Evolutionary conservation across 2,113 vertebrate genomes (phyloP).

Genomic region (Heptranchias perlo): DNA sequence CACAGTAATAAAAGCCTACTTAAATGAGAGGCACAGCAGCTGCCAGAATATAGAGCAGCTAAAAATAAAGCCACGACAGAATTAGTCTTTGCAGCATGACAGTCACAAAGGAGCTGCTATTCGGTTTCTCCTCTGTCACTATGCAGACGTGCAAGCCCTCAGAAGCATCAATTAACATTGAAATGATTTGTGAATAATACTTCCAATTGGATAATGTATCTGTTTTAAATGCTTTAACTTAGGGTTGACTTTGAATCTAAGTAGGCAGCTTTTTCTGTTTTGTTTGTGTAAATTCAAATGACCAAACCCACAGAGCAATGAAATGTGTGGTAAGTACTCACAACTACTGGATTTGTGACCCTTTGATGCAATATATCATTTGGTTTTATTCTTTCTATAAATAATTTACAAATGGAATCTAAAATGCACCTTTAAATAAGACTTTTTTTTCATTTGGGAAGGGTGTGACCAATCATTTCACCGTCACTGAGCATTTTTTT

Average conservation of each 20-base stretch:
- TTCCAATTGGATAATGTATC: neutral
- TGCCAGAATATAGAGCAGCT: slow-evolving; percentile 54
- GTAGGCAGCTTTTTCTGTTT: neutral
- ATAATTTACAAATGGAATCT: neutral
- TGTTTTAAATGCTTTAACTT: neutral
- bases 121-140: slow-evolving; percentile 23
- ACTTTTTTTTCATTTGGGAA: neutral
- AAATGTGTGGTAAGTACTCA: slow-evolving; percentile 52
- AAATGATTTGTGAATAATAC: slow-evolving; percentile 30
- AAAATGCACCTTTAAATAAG: neutral
- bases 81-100: slow-evolving; percentile 44
- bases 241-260: neutral
- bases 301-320: slow-evolving; percentile 42
- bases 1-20: slow-evolving; percentile 54
- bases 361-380: neutral
- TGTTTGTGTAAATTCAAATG: neutral
- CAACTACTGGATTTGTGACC: slow-evolving; percentile 54
- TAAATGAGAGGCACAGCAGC: slow-evolving; percentile 46
- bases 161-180: slow-evolving; percentile 32
- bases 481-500: neutral
- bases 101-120: slow-evolving; percentile 44
- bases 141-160: slow-evolving; percentile 36
- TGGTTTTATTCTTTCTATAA: neutral
- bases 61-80: slow-evolving; percentile 54
- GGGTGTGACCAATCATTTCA: neutral